Evolutionary conservation across 2,797 vertebrate species (phyloP).

Genomic region (Pangasius krempfi): DNA sequence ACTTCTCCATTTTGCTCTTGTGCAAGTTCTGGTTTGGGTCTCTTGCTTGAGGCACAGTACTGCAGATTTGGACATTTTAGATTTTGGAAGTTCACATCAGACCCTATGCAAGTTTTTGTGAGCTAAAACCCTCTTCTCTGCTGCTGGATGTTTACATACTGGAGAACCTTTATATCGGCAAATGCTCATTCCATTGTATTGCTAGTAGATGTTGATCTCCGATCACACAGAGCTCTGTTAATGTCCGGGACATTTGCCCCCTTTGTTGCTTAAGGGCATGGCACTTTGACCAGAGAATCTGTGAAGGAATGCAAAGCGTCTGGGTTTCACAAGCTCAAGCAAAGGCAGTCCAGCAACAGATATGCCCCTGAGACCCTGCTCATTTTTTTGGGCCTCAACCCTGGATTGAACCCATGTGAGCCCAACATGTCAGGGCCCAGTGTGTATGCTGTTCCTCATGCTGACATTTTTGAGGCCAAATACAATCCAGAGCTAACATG

Average conservation of each 20-base stretch:
- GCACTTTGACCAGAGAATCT: constrained; percentile 45
- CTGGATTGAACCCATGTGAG: constrained; percentile 35
- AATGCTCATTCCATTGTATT: not conserved
- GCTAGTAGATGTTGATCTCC: not conserved
- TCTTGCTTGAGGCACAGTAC: not conserved
- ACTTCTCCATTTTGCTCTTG: not conserved
- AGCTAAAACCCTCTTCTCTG: not conserved
- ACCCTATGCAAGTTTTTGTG: not conserved
- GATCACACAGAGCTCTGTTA: constrained; percentile 29
- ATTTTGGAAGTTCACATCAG: not conserved
- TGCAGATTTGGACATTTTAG: not conserved
- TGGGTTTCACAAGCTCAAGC: constrained; percentile 21
- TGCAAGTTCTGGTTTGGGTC: not conserved
- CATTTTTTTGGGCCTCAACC: constrained; percentile 35
- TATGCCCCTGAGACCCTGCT: constrained; percentile 6
- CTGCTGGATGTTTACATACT: not conserved
- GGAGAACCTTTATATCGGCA: not conserved
- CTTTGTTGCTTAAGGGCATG: constrained; percentile 39
- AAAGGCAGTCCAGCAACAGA: constrained; percentile 22
- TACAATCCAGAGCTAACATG: constrained; percentile 52
- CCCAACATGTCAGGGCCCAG: constrained; percentile 20
- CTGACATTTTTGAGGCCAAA: constrained; percentile 48
- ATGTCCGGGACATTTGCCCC: constrained; percentile 32
- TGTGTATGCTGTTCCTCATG: constrained; percentile 47
- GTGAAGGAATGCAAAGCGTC: constrained; percentile 42